Evolutionary conservation across 2,113 vertebrate species (phyloP).

Genomic region (Macroglossus sobrinus): DNA sequence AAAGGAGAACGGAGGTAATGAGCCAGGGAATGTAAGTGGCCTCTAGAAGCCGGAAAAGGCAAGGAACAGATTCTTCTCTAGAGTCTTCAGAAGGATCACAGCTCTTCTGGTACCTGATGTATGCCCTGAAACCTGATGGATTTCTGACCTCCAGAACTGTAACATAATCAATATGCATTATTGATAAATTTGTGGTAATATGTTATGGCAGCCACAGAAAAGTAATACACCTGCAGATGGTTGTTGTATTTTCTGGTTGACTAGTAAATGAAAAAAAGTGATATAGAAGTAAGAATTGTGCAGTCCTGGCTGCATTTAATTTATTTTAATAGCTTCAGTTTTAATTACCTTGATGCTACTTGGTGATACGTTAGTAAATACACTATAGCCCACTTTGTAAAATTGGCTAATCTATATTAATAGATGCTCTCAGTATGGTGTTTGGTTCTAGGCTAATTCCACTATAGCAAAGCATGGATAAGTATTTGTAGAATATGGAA

Average conservation of each 20-base stretch:
- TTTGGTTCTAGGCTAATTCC: not conserved
- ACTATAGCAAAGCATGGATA: not conserved
- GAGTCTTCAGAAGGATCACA: not conserved
- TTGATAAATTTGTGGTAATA: not conserved
- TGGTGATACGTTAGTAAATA: slow-evolving; percentile 20
- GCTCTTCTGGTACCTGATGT: not conserved
- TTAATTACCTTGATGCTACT: slow-evolving; percentile 23
- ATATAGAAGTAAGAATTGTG: not conserved
- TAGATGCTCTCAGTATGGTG: not conserved
- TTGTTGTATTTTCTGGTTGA: not conserved
- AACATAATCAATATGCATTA: not conserved
- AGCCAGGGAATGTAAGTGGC: not conserved
- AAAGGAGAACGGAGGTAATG: not conserved
- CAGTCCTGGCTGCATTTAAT: not conserved
- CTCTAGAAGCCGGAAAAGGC: not conserved
- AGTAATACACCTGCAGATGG: not conserved
- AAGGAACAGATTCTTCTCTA: not conserved
- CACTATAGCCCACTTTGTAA: not conserved
- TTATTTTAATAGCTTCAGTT: slow-evolving; percentile 44
- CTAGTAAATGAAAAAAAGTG: not conserved
- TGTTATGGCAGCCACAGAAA: not conserved
- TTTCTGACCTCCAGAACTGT: not conserved
- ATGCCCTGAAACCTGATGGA: not conserved
- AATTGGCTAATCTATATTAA: slow-evolving; percentile 13
- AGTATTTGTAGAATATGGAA: not conserved